Conservation (phyloP, 2,113 vertebrate species). For the Marmota flaviventris region DNA sequence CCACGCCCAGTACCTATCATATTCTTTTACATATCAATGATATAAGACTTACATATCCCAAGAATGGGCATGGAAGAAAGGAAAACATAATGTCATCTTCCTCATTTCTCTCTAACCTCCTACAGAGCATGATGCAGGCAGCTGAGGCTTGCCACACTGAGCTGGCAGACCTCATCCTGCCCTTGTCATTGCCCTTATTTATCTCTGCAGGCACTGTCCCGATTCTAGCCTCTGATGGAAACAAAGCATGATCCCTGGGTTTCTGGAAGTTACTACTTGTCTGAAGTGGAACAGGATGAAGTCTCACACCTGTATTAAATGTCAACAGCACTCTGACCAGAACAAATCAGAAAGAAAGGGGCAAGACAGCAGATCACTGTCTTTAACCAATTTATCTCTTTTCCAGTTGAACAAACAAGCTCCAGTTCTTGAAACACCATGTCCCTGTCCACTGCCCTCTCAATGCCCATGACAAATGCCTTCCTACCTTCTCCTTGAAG, state of each 20-base stretch:
- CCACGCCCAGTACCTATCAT: too few species aligned
- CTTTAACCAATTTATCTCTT: not conserved
- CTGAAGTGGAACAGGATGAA: slow-evolving; percentile 1
- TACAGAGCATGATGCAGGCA: not conserved
- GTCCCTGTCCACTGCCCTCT: not conserved
- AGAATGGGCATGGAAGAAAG: not conserved
- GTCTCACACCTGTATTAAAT: not conserved
- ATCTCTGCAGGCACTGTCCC: not conserved
- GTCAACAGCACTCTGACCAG: not conserved
- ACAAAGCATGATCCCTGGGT: not conserved
- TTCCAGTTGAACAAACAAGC: not conserved
- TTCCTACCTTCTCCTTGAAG: slow-evolving; percentile 93
- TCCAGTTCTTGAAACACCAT: not conserved
- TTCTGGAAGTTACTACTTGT: not conserved
- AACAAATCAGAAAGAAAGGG: not conserved
- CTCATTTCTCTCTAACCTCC: not conserved
- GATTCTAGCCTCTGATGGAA: not conserved
- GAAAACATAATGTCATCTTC: not conserved
- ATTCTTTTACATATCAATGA: not conserved
- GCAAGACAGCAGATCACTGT: not conserved
- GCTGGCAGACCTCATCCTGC: not conserved
- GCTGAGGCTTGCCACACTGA: not conserved
- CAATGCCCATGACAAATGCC: not conserved
- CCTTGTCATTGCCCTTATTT: not conserved
- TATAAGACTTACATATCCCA: not conserved